Percentiles rank a stretch among this genome's conserved stretches.
Conservation (phyloP, 1,140 invertebrate species). For the Cydia fagiglandana region DNA sequence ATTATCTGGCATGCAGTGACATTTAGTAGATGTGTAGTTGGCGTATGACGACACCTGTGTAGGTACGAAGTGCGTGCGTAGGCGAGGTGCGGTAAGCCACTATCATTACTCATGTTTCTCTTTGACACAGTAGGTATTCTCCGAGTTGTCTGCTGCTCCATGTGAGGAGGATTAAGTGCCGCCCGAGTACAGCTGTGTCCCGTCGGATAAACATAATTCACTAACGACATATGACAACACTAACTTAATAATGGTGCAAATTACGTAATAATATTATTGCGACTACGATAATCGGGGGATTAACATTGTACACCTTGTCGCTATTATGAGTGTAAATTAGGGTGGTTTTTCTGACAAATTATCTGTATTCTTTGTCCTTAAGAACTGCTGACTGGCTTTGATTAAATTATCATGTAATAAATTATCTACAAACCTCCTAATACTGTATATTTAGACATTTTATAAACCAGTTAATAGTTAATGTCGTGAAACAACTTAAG, state of each 20-base stretch:
- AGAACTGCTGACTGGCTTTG: not conserved
- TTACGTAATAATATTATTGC: conserved; percentile 43
- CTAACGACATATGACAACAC: conserved; percentile 61
- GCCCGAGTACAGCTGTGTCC: conserved; percentile 59
- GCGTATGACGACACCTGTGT: conserved; percentile 27
- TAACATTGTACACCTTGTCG: not conserved
- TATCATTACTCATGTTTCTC: conserved; percentile 66
- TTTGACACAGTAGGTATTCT: conserved; percentile 49
- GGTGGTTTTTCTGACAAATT: not conserved
- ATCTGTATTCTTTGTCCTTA: not conserved
- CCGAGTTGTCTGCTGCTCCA: conserved; percentile 51
- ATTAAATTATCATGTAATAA: not conserved
- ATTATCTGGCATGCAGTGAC: not conserved
- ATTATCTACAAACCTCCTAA: not conserved
- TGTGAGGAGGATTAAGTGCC: conserved; percentile 60
- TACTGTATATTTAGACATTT: not conserved
- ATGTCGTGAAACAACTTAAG: conserved; percentile 47
- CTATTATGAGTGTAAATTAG: not conserved
- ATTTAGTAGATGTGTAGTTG: conserved; percentile 4
- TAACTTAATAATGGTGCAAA: conserved; percentile 59
- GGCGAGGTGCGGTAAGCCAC: conserved; percentile 37
- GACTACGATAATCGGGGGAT: conserved; percentile 39
- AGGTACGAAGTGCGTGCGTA: conserved; percentile 26
- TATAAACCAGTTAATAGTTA: too few relatives aligned
- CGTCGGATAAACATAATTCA: conserved; percentile 68